Conservation (phyloP, 2,888 invertebrate species). For the Tenthredo distinguenda region DNA sequence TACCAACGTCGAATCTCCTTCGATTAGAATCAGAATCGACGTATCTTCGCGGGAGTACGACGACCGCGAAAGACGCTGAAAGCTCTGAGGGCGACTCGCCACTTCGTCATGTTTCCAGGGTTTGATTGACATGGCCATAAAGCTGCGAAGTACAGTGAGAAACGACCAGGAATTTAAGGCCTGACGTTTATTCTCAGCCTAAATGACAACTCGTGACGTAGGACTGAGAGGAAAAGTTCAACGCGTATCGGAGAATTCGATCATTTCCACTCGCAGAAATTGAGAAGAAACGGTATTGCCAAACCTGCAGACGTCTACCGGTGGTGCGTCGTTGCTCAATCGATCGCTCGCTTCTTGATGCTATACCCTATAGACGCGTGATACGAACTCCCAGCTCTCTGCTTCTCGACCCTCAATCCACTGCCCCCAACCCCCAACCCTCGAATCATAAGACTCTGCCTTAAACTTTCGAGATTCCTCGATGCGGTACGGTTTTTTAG, state of each 20-base stretch:
- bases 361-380: constrained; percentile 56
- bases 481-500: background rate
- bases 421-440: constrained; percentile 56
- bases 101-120: background rate
- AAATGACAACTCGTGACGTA: background rate
- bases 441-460: constrained; percentile 44
- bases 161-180: background rate
- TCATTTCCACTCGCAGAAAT: background rate
- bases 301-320: constrained; percentile 36
- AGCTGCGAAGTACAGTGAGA: background rate
- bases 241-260: background rate
- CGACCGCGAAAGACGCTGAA: background rate
- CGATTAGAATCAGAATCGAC: background rate
- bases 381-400: constrained; percentile 53
- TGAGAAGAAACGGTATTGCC: constrained; percentile 36
- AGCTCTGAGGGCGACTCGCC: too few species aligned
- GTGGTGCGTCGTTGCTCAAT: constrained; percentile 60
- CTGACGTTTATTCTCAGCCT: background rate
- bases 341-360: constrained; percentile 62
- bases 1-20: background rate
- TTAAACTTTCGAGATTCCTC: constrained; percentile 31
- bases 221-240: background rate
- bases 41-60: background rate
- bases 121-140: background rate
- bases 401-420: constrained; percentile 51